These are phyloP conservation scores for Grammomys dolichurus DNA, from an alignment of 2,113 vertebrate species.

Conservation along the genomic window DNA sequence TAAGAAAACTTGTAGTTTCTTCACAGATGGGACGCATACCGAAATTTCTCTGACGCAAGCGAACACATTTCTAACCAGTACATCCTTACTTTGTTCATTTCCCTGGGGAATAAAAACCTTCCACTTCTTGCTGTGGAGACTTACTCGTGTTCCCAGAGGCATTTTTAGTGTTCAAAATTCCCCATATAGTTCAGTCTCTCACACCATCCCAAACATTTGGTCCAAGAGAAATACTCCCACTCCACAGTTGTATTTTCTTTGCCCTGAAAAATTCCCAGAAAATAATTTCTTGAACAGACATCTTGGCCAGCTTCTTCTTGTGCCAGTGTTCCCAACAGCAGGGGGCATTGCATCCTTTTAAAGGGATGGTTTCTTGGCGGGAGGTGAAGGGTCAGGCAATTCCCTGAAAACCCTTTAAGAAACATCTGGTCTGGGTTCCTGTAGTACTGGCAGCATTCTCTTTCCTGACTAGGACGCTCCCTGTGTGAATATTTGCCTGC, in stretches of 20 bases:
- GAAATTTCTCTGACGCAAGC: neutral
- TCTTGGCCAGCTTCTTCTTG: neutral
- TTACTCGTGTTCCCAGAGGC: neutral
- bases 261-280: neutral
- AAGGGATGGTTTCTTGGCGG: neutral
- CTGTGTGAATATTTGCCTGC: neutral
- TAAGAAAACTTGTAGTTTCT: neutral
- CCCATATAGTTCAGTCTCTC: neutral
- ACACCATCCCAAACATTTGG: neutral
- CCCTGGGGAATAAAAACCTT: neutral
- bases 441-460: neutral
- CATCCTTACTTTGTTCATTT: neutral
- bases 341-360: neutral
- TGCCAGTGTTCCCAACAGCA: neutral
- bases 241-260: neutral
- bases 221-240: constrained; percentile 42
- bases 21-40: neutral
- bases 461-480: neutral
- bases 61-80: neutral
- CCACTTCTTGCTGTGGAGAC: neutral
- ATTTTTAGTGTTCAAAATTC: neutral
- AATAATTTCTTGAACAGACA: neutral
- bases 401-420: neutral
- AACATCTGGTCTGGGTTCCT: neutral
- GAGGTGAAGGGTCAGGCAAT: neutral